Percentiles rank a stretch among this genome's conserved stretches.
Conservation (phyloP, 2,113 vertebrate genomes). For the Physeter macrocephalus region DNA sequence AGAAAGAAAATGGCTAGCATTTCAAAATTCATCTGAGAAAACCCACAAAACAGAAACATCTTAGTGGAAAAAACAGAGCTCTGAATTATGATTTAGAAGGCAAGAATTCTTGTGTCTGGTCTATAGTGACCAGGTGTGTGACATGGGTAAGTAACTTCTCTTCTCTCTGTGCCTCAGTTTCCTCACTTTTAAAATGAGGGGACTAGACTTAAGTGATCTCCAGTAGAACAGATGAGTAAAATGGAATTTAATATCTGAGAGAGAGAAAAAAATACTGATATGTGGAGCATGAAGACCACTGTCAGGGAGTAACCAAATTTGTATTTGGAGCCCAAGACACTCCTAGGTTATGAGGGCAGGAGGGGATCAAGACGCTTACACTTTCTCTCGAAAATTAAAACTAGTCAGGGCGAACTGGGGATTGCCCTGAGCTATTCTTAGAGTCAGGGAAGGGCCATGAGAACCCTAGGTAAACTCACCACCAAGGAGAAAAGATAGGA, state of each 20-base stretch:
- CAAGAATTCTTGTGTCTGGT: neutral
- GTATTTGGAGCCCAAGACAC: neutral
- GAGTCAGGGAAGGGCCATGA: neutral
- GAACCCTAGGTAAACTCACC: neutral
- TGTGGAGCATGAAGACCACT: neutral
- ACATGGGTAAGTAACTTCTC: neutral
- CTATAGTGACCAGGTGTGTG: neutral
- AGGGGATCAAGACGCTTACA: neutral
- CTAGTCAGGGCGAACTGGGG: neutral
- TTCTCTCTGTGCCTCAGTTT: neutral
- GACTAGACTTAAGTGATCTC: neutral
- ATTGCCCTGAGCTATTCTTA: neutral
- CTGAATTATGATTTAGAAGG: neutral
- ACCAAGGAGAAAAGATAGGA: neutral
- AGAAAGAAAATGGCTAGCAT: neutral
- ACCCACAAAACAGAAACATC: neutral
- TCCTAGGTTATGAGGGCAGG: neutral
- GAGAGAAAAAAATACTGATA: neutral
- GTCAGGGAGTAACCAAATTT: neutral
- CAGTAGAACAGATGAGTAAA: neutral
- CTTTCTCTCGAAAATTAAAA: neutral
- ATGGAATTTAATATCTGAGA: neutral
- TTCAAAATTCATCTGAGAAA: slow-evolving; percentile 1
- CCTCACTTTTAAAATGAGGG: slow-evolving; percentile 8
- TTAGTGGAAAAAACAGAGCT: neutral